Conservation (phyloP, 2,113 vertebrate genomes). For the Ginglymostoma cirratum region DNA sequence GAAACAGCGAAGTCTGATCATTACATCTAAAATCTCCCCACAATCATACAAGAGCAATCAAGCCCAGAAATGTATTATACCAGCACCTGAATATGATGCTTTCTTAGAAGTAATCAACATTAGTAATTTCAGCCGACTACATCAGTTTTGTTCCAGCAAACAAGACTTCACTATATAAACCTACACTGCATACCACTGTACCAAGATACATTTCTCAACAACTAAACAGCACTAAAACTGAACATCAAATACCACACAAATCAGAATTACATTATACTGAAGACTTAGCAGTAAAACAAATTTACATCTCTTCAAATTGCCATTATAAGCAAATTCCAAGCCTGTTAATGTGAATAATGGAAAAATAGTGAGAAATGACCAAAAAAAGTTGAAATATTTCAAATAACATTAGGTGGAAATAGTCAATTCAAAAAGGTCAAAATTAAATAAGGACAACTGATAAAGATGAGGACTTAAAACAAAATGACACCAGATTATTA, state of each 20-base stretch:
- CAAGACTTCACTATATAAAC: neutral
- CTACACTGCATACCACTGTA: neutral
- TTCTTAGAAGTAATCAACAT: slow-evolving; percentile 1
- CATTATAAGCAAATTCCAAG: neutral
- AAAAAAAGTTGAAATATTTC: neutral
- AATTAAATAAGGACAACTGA: neutral
- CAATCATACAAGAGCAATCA: neutral
- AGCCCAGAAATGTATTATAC: neutral
- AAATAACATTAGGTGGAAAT: neutral
- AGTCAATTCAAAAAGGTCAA: neutral
- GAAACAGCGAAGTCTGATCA: neutral
- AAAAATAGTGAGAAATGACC: neutral
- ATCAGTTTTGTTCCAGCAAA: neutral
- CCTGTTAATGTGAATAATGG: neutral
- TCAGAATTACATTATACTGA: neutral
- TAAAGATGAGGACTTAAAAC: neutral
- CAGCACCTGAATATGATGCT: neutral
- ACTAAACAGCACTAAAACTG: neutral
- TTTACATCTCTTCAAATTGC: neutral
- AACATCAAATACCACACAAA: neutral
- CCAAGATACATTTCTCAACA: neutral
- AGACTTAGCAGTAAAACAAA: neutral
- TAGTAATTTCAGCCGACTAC: neutral
- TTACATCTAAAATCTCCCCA: neutral
- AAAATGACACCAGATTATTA: neutral